These are phyloP conservation scores for Pogonomyrmex barbatus DNA, from an alignment of 1,140 invertebrate species.

Conservation along the genomic window DNA sequence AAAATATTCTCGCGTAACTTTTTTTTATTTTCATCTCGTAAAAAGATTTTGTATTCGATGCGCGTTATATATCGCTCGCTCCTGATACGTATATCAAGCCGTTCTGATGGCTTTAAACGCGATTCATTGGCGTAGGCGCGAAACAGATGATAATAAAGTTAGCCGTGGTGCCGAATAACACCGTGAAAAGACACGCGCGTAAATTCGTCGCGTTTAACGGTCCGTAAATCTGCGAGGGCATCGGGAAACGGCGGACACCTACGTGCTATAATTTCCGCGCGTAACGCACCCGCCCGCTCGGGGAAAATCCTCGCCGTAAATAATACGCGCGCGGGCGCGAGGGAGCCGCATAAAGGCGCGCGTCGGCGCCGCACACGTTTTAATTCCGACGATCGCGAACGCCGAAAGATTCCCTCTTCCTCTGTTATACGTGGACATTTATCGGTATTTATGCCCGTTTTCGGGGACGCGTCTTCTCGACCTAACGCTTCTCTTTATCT, in stretches of 20 bases:
- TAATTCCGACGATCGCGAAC: conserved; percentile 38
- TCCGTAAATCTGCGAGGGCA: conserved; percentile 69
- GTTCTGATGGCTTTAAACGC: not conserved
- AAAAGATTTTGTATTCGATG: not conserved
- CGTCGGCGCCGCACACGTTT: conserved; percentile 48
- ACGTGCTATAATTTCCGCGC: conserved; percentile 68
- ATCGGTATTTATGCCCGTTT: conserved; percentile 54
- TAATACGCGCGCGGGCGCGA: conserved; percentile 37
- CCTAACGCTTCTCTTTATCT: not conserved
- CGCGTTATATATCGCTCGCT: not conserved
- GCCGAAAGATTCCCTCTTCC: not conserved
- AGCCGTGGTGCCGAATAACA: conserved; percentile 41
- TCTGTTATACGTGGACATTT: conserved; percentile 33
- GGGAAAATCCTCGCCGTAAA: conserved; percentile 57
- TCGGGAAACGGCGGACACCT: conserved; percentile 69
- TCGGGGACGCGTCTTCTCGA: not conserved
- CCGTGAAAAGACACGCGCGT: conserved; percentile 53
- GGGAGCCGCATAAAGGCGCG: conserved; percentile 20
- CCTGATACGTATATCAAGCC: not conserved
- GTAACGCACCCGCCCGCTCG: conserved; percentile 40
- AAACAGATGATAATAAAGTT: conserved; percentile 63
- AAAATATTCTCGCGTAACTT: not conserved
- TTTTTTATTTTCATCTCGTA: not conserved
- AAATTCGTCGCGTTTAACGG: conserved; percentile 72
- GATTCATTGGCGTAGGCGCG: conserved; percentile 58